Conservation (phyloP, 2,888 invertebrate species). For the Shargacucullia verbasci region DNA sequence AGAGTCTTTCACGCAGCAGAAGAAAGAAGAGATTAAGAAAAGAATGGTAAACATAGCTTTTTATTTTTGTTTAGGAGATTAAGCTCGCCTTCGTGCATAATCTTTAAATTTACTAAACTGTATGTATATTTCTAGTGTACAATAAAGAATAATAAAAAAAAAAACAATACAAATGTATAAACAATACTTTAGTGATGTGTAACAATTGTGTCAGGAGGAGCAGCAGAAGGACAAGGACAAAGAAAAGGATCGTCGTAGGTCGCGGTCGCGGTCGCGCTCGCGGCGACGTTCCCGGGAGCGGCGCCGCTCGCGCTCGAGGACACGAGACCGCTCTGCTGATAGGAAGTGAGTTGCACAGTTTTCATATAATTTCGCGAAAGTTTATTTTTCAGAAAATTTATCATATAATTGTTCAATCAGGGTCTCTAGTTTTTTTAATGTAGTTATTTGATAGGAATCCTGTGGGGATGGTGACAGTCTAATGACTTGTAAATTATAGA, state of each 20-base stretch:
- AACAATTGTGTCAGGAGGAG: conserved; percentile 69
- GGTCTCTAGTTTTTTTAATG: no score
- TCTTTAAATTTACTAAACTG: no score
- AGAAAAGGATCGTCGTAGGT: conserved; percentile 90
- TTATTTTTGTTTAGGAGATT: not conserved
- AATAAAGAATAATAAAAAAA: no score
- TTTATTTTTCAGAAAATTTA: no score
- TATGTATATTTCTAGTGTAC: no score
- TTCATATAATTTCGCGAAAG: not conserved
- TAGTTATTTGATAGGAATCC: no score
- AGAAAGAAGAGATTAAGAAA: conserved; percentile 98
- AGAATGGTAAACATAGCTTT: conserved; percentile 90
- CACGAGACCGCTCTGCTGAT: conserved; percentile 79
- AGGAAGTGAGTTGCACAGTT: conserved; percentile 75
- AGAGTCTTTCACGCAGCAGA: conserved; percentile 97
- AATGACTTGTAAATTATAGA: no score
- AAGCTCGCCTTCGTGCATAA: no score
- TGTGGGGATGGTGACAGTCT: no score
- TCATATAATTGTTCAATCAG: no score
- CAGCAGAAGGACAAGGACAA: conserved; percentile 91
- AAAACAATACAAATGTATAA: no score
- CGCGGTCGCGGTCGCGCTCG: conserved; percentile 77
- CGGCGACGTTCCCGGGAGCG: conserved; percentile 79
- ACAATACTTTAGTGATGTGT: no score
- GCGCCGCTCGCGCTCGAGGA: conserved; percentile 77